A percentile compares a stretch with the other conserved stretches of the same genome.
These are phyloP conservation scores for Pseudorhiza aurosa DNA, from an alignment of 30 jellyfish, hydroid and myxozoan species.

Conservation along the genomic window DNA sequence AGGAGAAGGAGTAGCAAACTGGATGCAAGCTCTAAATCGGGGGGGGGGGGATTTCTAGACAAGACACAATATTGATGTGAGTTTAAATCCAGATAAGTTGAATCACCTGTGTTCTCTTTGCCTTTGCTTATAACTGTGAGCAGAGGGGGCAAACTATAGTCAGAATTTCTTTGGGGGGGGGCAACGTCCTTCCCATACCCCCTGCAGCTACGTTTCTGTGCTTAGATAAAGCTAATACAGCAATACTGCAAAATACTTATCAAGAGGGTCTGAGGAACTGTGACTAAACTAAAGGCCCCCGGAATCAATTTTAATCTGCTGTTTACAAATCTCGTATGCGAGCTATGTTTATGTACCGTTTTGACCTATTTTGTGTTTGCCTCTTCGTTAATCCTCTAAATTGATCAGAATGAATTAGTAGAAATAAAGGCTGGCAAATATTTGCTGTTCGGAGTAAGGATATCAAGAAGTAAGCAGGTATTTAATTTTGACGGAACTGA, in stretches of 20 bases:
- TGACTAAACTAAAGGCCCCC: not conserved
- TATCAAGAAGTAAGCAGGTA: not conserved
- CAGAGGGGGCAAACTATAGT: no score
- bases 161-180: no score
- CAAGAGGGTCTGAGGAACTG: not conserved
- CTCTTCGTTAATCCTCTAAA: not conserved
- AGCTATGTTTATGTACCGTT: slow-evolving; percentile 15
- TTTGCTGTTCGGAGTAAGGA: slow-evolving; percentile 13
- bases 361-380: not conserved
- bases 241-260: not conserved
- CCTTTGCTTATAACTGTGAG: no score
- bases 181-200: not conserved
- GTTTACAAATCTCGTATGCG: not conserved
- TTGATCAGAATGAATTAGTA: not conserved
- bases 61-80: no score
- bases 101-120: no score
- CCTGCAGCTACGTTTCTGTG: not conserved
- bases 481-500: not conserved
- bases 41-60: no score
- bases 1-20: no score
- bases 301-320: not conserved
- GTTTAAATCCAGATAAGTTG: no score
- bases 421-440: slow-evolving; percentile 1
- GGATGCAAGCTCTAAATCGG: no score
- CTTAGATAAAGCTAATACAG: no score